These are phyloP conservation scores for Prolemur simus DNA, from an alignment of 2,113 vertebrate species.

Conservation along the genomic window DNA sequence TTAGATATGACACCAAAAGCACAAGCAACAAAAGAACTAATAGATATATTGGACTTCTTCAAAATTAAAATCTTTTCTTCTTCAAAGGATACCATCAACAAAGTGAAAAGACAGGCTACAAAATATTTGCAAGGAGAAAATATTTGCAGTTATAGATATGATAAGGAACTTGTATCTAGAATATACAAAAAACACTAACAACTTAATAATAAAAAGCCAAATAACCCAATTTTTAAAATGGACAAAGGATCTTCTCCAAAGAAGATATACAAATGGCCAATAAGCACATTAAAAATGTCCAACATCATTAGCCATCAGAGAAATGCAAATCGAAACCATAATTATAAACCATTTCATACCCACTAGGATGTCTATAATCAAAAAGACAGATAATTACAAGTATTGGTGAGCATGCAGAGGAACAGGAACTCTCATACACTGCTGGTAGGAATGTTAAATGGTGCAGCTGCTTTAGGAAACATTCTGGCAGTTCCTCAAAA, in stretches of 20 bases:
- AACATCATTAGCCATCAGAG: not conserved
- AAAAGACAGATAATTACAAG: not conserved
- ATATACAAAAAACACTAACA: not conserved
- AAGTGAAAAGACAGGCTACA: not conserved
- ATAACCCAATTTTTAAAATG: not conserved
- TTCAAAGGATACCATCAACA: not conserved
- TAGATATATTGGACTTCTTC: not conserved
- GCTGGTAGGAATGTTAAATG: no score
- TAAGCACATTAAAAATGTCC: not conserved
- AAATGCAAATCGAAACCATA: not conserved
- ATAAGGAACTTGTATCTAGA: not conserved
- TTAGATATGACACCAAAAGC: not conserved
- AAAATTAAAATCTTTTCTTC: not conserved
- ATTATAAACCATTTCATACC: not conserved
- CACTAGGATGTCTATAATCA: not conserved
- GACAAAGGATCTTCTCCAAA: not conserved
- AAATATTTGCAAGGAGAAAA: not conserved
- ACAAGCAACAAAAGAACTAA: not conserved
- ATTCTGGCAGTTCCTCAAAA: not conserved
- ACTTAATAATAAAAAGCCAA: not conserved
- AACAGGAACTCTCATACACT: not conserved
- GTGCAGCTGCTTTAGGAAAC: not conserved
- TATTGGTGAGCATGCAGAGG: not conserved
- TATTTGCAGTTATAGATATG: not conserved
- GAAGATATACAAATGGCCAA: not conserved